Evolutionary conservation across 2,888 invertebrate genomes (phyloP).

Genomic region (Tenodera sinensis): DNA sequence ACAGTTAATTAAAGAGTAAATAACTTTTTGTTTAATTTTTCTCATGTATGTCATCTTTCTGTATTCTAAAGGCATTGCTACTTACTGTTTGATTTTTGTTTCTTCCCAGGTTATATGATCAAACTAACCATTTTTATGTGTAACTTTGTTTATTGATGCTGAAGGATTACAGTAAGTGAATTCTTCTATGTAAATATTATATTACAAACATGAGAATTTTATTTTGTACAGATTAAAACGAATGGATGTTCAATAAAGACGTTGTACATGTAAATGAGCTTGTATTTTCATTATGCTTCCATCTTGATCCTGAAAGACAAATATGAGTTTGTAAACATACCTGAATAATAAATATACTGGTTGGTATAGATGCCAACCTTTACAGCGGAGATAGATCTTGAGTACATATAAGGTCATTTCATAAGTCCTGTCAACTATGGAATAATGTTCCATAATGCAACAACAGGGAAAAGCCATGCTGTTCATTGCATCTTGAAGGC

Average conservation of each 20-base stretch:
- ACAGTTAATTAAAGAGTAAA: not conserved
- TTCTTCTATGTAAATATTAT: slow-evolving; percentile 23
- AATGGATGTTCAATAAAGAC: slow-evolving; percentile 20
- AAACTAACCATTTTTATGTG: slow-evolving; percentile 8
- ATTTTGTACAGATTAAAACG: slow-evolving; percentile 23
- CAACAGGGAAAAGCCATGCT: no score
- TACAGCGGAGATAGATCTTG: no score
- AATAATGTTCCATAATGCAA: no score
- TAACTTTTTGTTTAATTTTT: not conserved
- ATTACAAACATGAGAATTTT: slow-evolving; percentile 3
- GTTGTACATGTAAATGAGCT: not conserved
- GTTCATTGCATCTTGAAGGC: no score
- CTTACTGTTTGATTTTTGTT: not conserved
- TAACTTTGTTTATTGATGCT: not conserved
- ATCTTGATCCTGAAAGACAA: not conserved
- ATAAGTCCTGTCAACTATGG: no score
- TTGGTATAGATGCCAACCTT: no score
- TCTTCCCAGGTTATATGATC: not conserved
- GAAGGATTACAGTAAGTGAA: slow-evolving; percentile 39
- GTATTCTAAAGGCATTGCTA: not conserved
- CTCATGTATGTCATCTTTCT: not conserved
- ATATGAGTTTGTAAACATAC: no score
- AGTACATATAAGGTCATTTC: no score
- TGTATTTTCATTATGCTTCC: not conserved
- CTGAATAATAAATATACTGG: no score